Evolutionary conservation across 1,140 invertebrate species (phyloP).

Genomic region (Palaemon carinicauda): DNA sequence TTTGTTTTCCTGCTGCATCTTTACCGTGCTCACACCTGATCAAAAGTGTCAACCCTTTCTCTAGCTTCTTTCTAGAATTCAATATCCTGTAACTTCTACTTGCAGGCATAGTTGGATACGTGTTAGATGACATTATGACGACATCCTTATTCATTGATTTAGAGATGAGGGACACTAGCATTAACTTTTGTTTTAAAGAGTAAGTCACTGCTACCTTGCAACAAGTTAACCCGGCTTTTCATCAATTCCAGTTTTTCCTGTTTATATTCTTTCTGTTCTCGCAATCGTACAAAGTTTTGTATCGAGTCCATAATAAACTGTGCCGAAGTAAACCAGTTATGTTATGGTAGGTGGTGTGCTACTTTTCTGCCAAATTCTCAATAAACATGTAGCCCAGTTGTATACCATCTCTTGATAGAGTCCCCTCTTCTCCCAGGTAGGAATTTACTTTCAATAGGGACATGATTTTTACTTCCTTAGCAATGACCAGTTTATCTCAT

Average conservation of each 20-base stretch:
- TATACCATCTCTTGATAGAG: neutral
- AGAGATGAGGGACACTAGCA: slow-evolving; percentile 63
- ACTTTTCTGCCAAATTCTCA: slow-evolving; percentile 13
- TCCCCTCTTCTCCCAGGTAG: slow-evolving; percentile 41
- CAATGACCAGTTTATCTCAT: slow-evolving; percentile 61
- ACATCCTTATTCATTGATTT: slow-evolving; percentile 62
- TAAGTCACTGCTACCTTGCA: slow-evolving; percentile 61
- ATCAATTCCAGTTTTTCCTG: slow-evolving; percentile 62
- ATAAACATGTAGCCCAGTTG: slow-evolving; percentile 38
- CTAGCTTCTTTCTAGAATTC: slow-evolving; percentile 65
- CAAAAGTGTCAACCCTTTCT: slow-evolving; percentile 32
- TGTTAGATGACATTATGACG: slow-evolving; percentile 63
- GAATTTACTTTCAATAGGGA: slow-evolving; percentile 44
- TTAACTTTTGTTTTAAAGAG: slow-evolving; percentile 60
- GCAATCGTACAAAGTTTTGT: too few relatives aligned
- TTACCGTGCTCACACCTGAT: neutral
- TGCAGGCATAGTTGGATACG: slow-evolving; percentile 44
- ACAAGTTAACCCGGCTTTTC: too few relatives aligned
- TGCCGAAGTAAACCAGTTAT: slow-evolving; percentile 59
- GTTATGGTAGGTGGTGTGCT: slow-evolving; percentile 47
- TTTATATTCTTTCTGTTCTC: slow-evolving; percentile 64
- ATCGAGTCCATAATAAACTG: too few relatives aligned
- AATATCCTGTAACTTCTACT: slow-evolving; percentile 64
- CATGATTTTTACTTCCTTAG: slow-evolving; percentile 38
- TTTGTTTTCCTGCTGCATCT: slow-evolving; percentile 17